Conservation (phyloP, 1,140 invertebrate genomes). For the Drosophila sturtevanti region DNA sequence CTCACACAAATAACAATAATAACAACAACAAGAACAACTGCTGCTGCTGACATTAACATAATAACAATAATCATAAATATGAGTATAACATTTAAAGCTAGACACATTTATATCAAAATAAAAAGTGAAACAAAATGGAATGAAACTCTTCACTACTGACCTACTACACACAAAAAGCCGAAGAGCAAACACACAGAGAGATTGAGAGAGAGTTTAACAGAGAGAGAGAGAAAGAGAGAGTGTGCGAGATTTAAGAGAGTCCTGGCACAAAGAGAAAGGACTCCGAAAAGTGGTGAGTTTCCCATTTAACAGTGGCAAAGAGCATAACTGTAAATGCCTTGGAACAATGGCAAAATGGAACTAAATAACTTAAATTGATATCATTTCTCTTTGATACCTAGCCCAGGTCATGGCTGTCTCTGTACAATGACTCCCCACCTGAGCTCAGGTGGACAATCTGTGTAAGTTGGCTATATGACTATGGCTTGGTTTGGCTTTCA, state of each 20-base stretch:
- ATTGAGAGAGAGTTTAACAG: background rate
- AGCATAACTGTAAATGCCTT: background rate
- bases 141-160: conserved; percentile 64
- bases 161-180: conserved; percentile 59
- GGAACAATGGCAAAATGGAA: conserved; percentile 2
- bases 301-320: conserved; percentile 57
- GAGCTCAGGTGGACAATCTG: conserved; percentile 33
- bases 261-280: conserved; percentile 41
- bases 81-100: conserved; percentile 64
- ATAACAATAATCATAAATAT: conserved; percentile 78
- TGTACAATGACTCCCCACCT: conserved; percentile 6
- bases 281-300: conserved; percentile 73
- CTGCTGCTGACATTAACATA: conserved; percentile 67
- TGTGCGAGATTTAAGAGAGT: conserved; percentile 48
- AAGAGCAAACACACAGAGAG: background rate
- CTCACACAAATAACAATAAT: conserved; percentile 21
- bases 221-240: conserved; percentile 1
- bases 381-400: conserved; percentile 11
- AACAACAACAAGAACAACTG: conserved; percentile 38
- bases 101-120: background rate
- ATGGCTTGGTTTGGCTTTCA: background rate
- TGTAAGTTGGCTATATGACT: conserved; percentile 24
- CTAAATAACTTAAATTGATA: conserved; percentile 14
- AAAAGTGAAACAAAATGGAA: conserved; percentile 29
- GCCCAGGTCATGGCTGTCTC: conserved; percentile 27